Base-by-base conservation (phyloP, 2,797 vertebrate species). In the Antennarius maculatus region DNA sequence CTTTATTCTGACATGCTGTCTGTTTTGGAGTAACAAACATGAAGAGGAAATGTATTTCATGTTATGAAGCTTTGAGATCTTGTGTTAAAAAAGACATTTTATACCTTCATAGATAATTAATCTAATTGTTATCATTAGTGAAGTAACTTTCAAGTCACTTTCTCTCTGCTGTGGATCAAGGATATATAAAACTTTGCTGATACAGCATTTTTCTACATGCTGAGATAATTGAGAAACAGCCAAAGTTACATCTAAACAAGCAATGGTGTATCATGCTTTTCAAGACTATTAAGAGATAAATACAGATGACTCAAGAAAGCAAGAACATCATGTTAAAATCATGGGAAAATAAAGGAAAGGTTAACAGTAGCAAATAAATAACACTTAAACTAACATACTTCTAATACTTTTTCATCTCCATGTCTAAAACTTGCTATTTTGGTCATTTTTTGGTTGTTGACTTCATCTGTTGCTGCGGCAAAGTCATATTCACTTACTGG, bases 201-300 rank as follows among this genome's bases (percentile, higher is more conserved):
- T 54, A 79, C 80, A 67, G 77, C 75, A 69, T 17, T 17, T 52
- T 66, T 54, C 55, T 55, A 18, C 29, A 49, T 55, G 23, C 65
- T 39, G 63, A 74, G 69, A 18, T 71, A 61, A 80, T 49, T 61
- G 54, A 66, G 52, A 71, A 54, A 50, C 49, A 74, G 56, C 55
- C 42, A 34, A 2, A 56, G 59, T 51, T 29, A 66, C 51, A 62
- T 76, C 60, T 68, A 28, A 68, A 67, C 12, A 63, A 63, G 43
- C 28, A 42, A 43, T 45, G 43, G 48, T 55, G 23, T 50, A 59
- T 77, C 49, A 15, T 23, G 49, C 39, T 55, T 37, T 1, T 0
- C 58, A 78, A 52, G 53, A 15, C 5, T 42, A 39, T 23, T 59
- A 29, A 46, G 43, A 60, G 48, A 77, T 54, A 53, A 69, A 69